Percentiles rank a stretch among this genome's conserved stretches.
Conservation (phyloP, 2,888 invertebrate species). For the Lagria hirta region DNA sequence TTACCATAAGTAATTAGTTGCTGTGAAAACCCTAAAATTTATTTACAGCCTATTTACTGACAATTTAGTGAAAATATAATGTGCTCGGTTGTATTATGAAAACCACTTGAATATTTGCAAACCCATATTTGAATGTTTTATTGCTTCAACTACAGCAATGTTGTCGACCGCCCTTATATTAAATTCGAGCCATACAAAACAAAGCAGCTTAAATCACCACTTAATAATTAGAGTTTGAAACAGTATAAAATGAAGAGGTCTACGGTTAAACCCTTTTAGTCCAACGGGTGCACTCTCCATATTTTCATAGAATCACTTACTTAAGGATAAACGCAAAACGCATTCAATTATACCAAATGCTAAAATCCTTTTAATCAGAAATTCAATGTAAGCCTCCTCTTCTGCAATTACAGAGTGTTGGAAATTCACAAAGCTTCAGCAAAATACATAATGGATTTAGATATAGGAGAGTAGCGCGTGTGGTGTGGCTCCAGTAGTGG, state of each 20-base stretch:
- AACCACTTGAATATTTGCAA: too few species aligned
- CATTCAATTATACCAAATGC: conserved; percentile 41
- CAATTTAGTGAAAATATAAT: too few species aligned
- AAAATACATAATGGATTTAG: conserved; percentile 32
- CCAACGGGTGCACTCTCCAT: conserved; percentile 16
- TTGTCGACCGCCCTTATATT: too few species aligned
- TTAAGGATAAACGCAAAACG: conserved; percentile 36
- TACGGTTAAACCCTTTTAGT: conserved; percentile 18
- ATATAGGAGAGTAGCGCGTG: conserved; percentile 7
- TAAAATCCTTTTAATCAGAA: conserved; percentile 44
- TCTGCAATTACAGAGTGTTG: conserved; percentile 38
- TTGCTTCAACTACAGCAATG: too few species aligned
- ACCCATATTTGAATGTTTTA: too few species aligned
- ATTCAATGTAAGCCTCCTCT: conserved; percentile 35
- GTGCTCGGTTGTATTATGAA: too few species aligned
- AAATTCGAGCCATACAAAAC: too few species aligned
- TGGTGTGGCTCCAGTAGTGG: conserved; percentile 1
- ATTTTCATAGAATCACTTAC: conserved; percentile 32
- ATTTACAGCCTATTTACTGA: too few species aligned
- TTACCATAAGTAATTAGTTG: too few species aligned
- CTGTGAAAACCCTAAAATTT: too few species aligned
- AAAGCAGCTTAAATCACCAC: conserved; percentile 18
- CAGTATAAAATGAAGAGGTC: not conserved
- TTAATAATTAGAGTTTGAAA: conserved; percentile 14
- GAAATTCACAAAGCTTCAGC: conserved; percentile 38